These are phyloP conservation scores for Elgaria multicarinata DNA, from an alignment of 2,113 vertebrate species.

Conservation along the genomic window DNA sequence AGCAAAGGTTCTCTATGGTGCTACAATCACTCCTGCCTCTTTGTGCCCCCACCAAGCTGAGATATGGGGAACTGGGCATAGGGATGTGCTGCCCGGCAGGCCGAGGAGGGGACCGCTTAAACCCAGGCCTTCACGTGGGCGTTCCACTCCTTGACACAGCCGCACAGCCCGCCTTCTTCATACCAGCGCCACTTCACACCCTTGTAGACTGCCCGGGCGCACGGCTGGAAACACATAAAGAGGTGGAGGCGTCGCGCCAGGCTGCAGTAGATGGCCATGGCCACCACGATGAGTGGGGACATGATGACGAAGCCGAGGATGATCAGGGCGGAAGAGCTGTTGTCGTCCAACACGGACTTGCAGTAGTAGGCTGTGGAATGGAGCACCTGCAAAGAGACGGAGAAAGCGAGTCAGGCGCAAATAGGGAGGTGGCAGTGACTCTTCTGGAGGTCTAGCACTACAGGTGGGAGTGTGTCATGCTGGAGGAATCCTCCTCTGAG, in stretches of 20 bases:
- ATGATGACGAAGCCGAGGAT: slow-evolving; percentile 94
- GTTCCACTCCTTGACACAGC: slow-evolving; percentile 53
- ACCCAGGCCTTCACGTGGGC: slow-evolving; percentile 84
- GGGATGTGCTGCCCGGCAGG: fast-evolving
- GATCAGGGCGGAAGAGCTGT: slow-evolving; percentile 92
- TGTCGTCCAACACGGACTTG: slow-evolving; percentile 88
- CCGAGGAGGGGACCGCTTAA: slow-evolving; percentile 57
- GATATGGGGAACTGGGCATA: background rate
- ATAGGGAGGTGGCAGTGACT: too few relatives aligned
- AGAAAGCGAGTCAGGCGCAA: background rate
- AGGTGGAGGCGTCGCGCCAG: slow-evolving; percentile 83
- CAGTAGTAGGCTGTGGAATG: slow-evolving; percentile 84
- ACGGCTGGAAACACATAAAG: slow-evolving; percentile 81
- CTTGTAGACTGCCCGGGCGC: slow-evolving; percentile 77
- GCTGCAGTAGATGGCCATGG: slow-evolving; percentile 86
- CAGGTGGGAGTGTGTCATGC: too few relatives aligned
- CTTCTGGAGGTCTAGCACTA: too few relatives aligned
- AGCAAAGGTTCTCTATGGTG: too few relatives aligned
- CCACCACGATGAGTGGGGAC: slow-evolving; percentile 92
- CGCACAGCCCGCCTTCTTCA: slow-evolving; percentile 56
- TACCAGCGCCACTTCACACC: slow-evolving; percentile 78
- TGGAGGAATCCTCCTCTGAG: too few relatives aligned
- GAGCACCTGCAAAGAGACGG: slow-evolving; percentile 76
- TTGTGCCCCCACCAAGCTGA: background rate
- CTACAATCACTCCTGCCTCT: background rate